Evolutionary conservation across 2,888 invertebrate species (phyloP).

Genomic region (Lepeophtheirus nordmannii): DNA sequence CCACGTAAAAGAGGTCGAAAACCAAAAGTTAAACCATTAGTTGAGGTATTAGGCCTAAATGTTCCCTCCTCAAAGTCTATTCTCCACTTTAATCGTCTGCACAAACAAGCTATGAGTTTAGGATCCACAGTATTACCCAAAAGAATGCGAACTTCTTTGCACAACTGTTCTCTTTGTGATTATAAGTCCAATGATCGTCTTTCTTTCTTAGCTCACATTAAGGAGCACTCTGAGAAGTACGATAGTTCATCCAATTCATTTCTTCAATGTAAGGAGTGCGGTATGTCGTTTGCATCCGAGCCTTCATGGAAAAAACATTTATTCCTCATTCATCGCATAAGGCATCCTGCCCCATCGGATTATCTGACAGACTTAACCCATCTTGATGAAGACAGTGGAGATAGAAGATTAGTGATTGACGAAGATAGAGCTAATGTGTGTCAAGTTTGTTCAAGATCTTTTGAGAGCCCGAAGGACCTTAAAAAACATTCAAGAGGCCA

Average conservation of each 20-base stretch:
- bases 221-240: neutral
- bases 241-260: neutral
- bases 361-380: conserved; percentile 2
- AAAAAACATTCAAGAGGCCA: conserved; percentile 13
- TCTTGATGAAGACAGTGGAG: neutral
- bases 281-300: conserved; percentile 17
- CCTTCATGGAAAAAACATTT: conserved; percentile 21
- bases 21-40: neutral
- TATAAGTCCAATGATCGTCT: neutral
- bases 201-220: conserved; percentile 8
- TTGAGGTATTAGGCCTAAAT: conserved; percentile 15
- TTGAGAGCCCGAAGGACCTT: neutral
- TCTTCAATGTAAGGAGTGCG: conserved; percentile 21
- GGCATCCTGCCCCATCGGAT: neutral
- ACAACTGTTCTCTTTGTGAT: conserved; percentile 16
- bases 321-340: conserved; percentile 19
- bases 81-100: conserved; percentile 9
- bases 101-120: conserved; percentile 5
- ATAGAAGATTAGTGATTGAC: neutral
- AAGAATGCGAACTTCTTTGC: neutral
- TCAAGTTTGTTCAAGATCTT: conserved; percentile 1
- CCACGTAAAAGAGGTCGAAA: too few relatives aligned
- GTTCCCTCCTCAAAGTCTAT: neutral
- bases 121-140: neutral
- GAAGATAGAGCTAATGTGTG: neutral